phyloP scores from a whole-genome alignment of 2,113 vertebrate genomes.

The Drymodes brunneopygia region DNA sequence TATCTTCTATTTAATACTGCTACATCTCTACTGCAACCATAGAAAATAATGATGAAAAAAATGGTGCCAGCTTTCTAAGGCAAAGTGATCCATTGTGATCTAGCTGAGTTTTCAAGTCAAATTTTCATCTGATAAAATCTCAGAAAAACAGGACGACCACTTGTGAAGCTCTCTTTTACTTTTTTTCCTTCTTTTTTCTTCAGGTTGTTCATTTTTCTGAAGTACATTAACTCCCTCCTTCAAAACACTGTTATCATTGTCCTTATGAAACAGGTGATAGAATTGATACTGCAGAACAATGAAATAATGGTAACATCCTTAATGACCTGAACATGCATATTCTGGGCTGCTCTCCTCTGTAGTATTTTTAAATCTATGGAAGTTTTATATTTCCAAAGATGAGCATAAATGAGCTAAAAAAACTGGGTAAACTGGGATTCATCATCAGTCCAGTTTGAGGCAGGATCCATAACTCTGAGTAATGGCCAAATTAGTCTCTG shows the following conservation, averaged over 20 bases:
- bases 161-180: neutral
- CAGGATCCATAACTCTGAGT: neutral
- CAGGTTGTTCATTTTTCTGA: neutral
- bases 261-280: neutral
- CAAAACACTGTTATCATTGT: neutral
- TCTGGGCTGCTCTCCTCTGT: neutral
- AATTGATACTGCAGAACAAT: neutral
- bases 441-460: neutral
- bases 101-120: neutral
- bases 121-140: neutral
- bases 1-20: neutral
- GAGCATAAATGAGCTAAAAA: neutral
- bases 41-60: neutral
- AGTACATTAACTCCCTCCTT: neutral
- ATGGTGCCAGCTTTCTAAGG: neutral
- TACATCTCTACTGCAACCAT: neutral
- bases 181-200: neutral
- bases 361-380: neutral
- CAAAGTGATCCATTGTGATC: neutral
- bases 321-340: neutral
- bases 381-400: neutral
- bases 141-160: neutral
- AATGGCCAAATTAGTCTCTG: neutral
- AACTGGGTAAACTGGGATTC: neutral
- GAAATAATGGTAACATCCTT: neutral